phyloP scores from a whole-genome alignment of 1,140 invertebrate species.

The Trachelipus rathkii region DNA sequence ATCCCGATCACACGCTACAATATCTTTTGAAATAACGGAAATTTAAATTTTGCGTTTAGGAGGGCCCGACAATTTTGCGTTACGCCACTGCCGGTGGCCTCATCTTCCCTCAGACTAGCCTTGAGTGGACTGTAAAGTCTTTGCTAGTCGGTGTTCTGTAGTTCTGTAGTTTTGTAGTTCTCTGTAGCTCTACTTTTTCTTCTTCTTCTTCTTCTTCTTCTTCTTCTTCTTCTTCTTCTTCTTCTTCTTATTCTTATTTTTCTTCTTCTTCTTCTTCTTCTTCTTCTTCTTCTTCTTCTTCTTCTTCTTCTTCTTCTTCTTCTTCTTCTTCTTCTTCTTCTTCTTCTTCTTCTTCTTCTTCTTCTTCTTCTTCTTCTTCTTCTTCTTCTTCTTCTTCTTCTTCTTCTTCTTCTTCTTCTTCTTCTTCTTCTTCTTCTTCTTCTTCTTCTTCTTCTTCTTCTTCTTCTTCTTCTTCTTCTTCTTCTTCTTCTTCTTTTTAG shows the following conservation, averaged over 20 bases:
- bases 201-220: background rate
- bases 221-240: background rate
- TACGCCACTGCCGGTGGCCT: too few species aligned
- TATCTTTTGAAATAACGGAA: too few species aligned
- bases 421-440: constrained; percentile 54
- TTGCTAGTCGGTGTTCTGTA: too few species aligned
- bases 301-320: background rate
- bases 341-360: constrained; percentile 9
- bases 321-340: constrained; percentile 18
- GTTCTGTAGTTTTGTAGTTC: too few species aligned
- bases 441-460: constrained; percentile 51
- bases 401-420: constrained; percentile 52
- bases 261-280: too few species aligned
- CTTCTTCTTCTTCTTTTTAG: constrained; percentile 9
- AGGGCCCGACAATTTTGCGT: too few species aligned
- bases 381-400: constrained; percentile 21
- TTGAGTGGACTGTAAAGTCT: too few species aligned
- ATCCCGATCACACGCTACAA: too few species aligned
- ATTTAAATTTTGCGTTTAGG: too few species aligned
- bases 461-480: constrained; percentile 50
- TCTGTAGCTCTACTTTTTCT: too few species aligned
- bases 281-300: background rate
- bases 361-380: constrained; percentile 12
- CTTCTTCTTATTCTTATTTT: too few species aligned
- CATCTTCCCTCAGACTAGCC: too few species aligned